A percentile compares a stretch with the other conserved stretches of the same genome.
These are phyloP conservation scores for Chondrosia reniformis DNA, from an alignment of 37 sponge, comb jelly and placozoan genomes.

Conservation along the genomic window DNA sequence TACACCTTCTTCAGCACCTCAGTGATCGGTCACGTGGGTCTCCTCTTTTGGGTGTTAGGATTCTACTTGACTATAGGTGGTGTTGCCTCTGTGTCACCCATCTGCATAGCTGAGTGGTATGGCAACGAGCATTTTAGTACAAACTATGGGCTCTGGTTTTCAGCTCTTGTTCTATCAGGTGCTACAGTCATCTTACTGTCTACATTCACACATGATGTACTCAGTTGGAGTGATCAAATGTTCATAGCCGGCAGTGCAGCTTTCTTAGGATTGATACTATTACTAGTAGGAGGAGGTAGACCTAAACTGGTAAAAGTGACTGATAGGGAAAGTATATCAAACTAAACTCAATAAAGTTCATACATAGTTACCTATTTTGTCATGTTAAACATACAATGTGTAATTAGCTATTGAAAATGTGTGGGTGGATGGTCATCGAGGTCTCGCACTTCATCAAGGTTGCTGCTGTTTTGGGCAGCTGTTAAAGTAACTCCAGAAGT, in stretches of 20 bases:
- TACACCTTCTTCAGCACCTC: slow-evolving; percentile 48
- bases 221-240: slow-evolving; percentile 36
- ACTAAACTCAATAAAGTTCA: no score
- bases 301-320: not conserved
- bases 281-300: not conserved
- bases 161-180: slow-evolving; percentile 49
- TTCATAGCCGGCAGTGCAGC: slow-evolving; percentile 36
- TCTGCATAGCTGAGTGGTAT: slow-evolving; percentile 52
- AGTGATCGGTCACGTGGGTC: slow-evolving; percentile 17
- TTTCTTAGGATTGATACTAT: slow-evolving; percentile 26
- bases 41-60: slow-evolving; percentile 66
- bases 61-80: slow-evolving; percentile 91
- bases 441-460: no score
- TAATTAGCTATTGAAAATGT: no score
- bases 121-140: slow-evolving; percentile 57
- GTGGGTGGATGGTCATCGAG: no score
- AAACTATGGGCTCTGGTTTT: slow-evolving; percentile 81
- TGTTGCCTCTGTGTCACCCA: slow-evolving; percentile 65
- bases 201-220: not conserved
- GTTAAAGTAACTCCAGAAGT: no score
- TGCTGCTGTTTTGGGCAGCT: no score
- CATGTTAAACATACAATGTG: no score
- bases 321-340: no score
- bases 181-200: slow-evolving; percentile 26
- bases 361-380: no score